A percentile compares a stretch with the other conserved stretches of the same genome.
phyloP scores from a whole-genome alignment of 1,140 invertebrate genomes.

The Drosophila navojoa region DNA sequence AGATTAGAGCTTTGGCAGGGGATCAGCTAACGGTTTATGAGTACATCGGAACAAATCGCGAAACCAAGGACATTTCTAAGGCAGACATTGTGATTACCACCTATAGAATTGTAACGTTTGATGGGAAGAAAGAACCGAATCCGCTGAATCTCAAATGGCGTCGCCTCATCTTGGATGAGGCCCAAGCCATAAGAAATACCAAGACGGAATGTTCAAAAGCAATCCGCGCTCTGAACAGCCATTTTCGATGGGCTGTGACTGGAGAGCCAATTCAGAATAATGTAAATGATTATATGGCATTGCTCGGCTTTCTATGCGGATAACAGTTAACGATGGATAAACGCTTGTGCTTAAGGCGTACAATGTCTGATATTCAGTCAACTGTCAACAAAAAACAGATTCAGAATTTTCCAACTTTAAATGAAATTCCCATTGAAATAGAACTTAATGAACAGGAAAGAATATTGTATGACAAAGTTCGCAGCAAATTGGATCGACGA shows the following conservation, averaged over 20 bases:
- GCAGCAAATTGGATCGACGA: not conserved
- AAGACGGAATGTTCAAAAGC: conserved; percentile 90
- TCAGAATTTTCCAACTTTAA: not conserved
- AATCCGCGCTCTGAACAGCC: conserved; percentile 87
- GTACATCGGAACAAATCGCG: conserved; percentile 92
- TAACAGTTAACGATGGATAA: conserved; percentile 89
- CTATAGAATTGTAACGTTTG: conserved; percentile 86
- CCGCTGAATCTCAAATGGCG: conserved; percentile 87
- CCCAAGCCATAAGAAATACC: conserved; percentile 94
- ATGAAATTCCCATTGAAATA: not conserved
- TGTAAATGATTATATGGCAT: conserved; percentile 93
- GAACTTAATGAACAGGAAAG: not conserved
- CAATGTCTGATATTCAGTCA: not conserved
- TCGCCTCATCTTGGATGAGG: conserved; percentile 96
- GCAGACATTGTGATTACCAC: conserved; percentile 91
- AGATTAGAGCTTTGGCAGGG: conserved; percentile 88
- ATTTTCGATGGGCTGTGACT: conserved; percentile 93
- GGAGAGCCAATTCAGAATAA: conserved; percentile 98
- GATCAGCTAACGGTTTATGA: conserved; percentile 87
- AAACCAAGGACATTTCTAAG: conserved; percentile 86
- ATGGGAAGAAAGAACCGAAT: conserved; percentile 85
- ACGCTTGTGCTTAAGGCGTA: not conserved
- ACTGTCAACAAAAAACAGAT: too few relatives aligned
- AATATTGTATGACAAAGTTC: not conserved
- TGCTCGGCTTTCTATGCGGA: conserved; percentile 93